Evolutionary conservation across 35 echinoderm and acorn worm genomes (phyloP), one percentile per base, ranked within the genome.

Genomic region (Stichopus chloronotus): DNA sequence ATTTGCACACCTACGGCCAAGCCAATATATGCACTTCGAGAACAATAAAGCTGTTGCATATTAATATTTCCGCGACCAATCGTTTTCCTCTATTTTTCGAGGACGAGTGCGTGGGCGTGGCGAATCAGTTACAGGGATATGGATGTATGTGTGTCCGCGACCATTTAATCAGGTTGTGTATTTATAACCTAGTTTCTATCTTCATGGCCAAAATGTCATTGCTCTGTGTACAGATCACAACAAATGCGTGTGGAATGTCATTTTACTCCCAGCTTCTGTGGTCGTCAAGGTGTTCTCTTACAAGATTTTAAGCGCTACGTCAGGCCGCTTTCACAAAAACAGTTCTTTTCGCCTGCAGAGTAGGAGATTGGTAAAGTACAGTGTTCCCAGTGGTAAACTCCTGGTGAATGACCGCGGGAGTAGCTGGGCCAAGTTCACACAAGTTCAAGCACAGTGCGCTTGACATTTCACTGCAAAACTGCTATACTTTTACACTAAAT

Each of bases 161-260:
- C 87, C 71, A 54, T 71, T 91, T 91, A 91, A 91, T 91, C 90
- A 91, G 90, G 90, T 91, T 91, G 90, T 91, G 90, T 91, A 91
- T 91, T 91, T 79, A 79, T 91, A 91, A 91, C 90, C 90, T 91
- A 91, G 90, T 91, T 91, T 91, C 76, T 77, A 78, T 52, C 76
- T 91, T 91, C 90, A 91, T 91, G 90, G 90, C 90, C 90, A 91
- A 91, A 78, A 91, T 91, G 90, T 91, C 90, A 91, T 57, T 91
- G 90, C 90, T 91, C 90, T 91, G 69, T 78, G 90, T 79, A 85
- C 58, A 89, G 87, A 89, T 89, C 87, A 89, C 87, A 89, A 71
- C 87, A 89, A 89, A 89, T 89, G 87, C 87, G 87, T 89, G 71
- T 89, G 90, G 71, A 79, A 91, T 91, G 90, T 91, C 90, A 91